phyloP scores from a whole-genome alignment of 2,797 vertebrate genomes.

The Cryptoblepharus egeriae region DNA sequence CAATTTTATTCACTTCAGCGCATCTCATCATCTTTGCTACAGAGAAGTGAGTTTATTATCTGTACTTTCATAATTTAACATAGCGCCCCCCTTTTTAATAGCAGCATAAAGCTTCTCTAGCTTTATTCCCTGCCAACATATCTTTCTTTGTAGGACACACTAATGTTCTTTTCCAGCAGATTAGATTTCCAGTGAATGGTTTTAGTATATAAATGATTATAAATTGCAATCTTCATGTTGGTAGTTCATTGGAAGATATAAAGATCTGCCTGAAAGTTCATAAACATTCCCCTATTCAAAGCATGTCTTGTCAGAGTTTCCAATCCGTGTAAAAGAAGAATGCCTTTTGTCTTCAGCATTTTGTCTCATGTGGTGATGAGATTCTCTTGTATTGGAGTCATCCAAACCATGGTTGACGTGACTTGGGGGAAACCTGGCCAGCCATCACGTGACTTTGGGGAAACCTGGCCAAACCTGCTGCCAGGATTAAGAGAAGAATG shows the following conservation, averaged over 20 bases:
- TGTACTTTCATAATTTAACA: rapidly evolving
- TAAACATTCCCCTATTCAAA: neutral
- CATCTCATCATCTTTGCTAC: neutral
- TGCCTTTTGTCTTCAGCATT: no score
- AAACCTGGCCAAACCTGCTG: no score
- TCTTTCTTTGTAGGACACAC: neutral
- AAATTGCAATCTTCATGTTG: neutral
- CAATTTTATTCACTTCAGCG: neutral
- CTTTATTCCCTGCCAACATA: rapidly evolving
- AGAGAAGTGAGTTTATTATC: neutral
- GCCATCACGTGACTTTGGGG: no score
- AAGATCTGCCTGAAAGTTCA: neutral
- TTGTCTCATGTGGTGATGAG: no score
- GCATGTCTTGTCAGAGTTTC: neutral
- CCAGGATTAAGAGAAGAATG: no score
- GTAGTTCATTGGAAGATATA: neutral
- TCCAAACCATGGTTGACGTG: no score
- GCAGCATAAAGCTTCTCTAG: neutral
- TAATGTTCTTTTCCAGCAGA: neutral
- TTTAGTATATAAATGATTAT: neutral
- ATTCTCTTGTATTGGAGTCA: no score
- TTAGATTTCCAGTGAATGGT: neutral
- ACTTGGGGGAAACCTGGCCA: no score
- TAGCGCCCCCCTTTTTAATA: neutral
- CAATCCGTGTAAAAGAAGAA: neutral